Evolutionary conservation across 2,113 vertebrate species (phyloP).

Genomic region (Mesoclemmys tuberculata): DNA sequence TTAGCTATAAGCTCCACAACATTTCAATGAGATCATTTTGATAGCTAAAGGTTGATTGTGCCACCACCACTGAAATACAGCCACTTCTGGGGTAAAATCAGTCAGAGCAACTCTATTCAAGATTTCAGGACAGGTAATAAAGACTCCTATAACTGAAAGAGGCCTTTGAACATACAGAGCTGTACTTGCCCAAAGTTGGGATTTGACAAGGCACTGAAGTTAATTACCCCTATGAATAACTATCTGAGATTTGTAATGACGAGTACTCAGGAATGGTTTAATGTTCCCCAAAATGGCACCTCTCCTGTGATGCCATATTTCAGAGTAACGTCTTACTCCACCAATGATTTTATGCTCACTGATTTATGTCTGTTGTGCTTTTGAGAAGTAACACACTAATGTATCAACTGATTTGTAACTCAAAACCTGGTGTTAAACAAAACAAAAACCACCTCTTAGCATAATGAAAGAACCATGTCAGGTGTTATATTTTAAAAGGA

Average conservation of each 20-base stretch:
- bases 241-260: background rate
- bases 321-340: too few relatives aligned
- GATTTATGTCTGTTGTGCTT: background rate
- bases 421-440: background rate
- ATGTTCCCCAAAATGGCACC: background rate
- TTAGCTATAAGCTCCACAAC: accelerated
- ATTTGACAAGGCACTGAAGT: accelerated
- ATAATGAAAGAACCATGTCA: background rate
- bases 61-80: background rate
- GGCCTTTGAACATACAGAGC: accelerated
- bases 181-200: background rate
- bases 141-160: background rate
- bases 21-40: background rate
- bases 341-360: too few relatives aligned
- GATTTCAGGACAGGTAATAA: background rate
- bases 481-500: background rate
- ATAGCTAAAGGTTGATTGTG: background rate
- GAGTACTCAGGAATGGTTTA: background rate
- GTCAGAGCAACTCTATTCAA: background rate
- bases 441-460: background rate
- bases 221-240: background rate
- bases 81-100: background rate
- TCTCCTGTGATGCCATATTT: too few relatives aligned
- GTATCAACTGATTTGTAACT: background rate
- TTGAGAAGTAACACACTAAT: background rate